Conservation (phyloP, 2,888 invertebrate genomes). For the Strigamia maritima region DNA sequence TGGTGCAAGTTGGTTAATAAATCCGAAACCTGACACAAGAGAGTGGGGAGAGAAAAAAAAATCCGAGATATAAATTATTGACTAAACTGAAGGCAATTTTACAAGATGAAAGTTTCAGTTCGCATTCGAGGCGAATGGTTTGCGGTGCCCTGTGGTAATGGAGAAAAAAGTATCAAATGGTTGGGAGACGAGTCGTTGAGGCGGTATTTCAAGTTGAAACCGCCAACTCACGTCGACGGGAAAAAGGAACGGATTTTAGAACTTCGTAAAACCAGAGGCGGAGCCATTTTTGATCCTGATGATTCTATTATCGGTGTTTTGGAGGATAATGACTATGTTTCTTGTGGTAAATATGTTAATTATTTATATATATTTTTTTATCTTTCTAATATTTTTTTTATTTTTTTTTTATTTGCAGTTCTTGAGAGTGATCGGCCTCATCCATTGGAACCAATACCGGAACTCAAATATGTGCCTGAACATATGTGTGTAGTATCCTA, state of each 20-base stretch:
- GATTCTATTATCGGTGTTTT: conserved; percentile 58
- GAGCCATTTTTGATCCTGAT: conserved; percentile 60
- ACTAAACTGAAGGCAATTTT: not conserved
- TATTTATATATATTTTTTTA: not conserved
- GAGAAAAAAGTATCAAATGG: conserved; percentile 56
- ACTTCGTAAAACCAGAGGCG: conserved; percentile 60
- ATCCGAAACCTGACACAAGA: not conserved
- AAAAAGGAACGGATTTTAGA: conserved; percentile 52
- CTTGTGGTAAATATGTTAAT: conserved; percentile 60
- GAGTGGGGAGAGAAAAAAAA: not conserved
- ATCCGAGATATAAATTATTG: too few relatives aligned
- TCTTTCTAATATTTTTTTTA: not conserved
- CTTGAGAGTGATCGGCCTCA: conserved; percentile 56
- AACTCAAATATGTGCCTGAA: conserved; percentile 56
- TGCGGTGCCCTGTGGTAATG: conserved; percentile 59
- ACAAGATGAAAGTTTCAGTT: conserved; percentile 58
- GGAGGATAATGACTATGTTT: conserved; percentile 62
- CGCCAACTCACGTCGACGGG: conserved; percentile 44
- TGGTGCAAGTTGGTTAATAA: not conserved
- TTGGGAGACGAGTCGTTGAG: conserved; percentile 58
- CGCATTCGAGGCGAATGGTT: conserved; percentile 60
- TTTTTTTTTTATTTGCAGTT: conserved; percentile 48
- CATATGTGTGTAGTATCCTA: conserved; percentile 56
- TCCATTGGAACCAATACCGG: conserved; percentile 54
- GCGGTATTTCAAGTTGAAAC: conserved; percentile 54